phyloP scores from a whole-genome alignment of 2,888 invertebrate species.

The Globia sparganii region DNA sequence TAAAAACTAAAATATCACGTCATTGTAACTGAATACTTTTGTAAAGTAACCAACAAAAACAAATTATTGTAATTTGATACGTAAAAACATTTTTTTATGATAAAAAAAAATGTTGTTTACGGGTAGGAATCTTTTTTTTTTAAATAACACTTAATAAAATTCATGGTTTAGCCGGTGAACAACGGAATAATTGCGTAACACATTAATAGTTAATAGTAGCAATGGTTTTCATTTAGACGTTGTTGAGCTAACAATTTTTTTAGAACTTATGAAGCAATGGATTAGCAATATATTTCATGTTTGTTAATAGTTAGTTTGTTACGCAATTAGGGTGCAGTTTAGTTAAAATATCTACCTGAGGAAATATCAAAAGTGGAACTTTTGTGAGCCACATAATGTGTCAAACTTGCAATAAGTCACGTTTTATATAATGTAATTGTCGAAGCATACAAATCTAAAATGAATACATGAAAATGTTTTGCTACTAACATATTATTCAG shows the following conservation, averaged over 20 bases:
- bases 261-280: background rate
- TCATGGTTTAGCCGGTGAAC: too few species aligned
- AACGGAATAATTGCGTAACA: background rate
- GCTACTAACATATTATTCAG: background rate
- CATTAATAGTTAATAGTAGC: background rate
- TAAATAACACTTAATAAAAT: background rate
- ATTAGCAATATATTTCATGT: background rate
- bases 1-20: slow-evolving; percentile 20
- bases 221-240: background rate
- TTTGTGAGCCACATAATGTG: background rate
- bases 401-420: slow-evolving; percentile 4
- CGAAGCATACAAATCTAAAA: background rate
- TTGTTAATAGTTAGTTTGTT: background rate
- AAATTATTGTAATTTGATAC: slow-evolving; percentile 34
- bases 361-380: background rate
- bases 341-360: background rate
- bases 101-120: background rate
- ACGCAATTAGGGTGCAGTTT: background rate
- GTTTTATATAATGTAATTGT: background rate
- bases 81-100: slow-evolving; percentile 12
- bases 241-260: background rate
- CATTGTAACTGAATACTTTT: slow-evolving; percentile 20
- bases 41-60: slow-evolving; percentile 9
- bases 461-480: slow-evolving; percentile 21
- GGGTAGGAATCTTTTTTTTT: background rate